Evolutionary conservation across 2,888 invertebrate species (phyloP).

Genomic region (Frankliniella intonsa): DNA sequence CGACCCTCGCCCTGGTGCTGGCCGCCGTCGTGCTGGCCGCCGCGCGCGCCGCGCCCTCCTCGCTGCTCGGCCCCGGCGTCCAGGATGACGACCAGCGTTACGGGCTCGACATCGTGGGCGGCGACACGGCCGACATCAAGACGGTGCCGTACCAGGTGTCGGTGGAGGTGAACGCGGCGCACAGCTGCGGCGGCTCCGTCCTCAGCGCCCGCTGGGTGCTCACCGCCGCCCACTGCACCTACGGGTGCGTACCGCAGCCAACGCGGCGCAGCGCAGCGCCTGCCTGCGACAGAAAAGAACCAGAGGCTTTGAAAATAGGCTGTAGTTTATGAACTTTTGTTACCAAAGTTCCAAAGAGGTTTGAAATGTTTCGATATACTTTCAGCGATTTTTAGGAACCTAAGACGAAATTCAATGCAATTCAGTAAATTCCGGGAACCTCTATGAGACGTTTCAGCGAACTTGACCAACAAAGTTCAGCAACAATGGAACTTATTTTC

Average conservation of each 20-base stretch:
- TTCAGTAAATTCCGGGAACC: no score
- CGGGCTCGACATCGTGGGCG: neutral
- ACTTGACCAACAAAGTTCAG: no score
- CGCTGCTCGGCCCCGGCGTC: neutral
- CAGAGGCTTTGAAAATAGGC: no score
- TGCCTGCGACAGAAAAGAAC: neutral
- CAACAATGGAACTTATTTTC: no score
- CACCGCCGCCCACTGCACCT: neutral
- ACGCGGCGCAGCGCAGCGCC: neutral
- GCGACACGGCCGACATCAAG: slow-evolving; percentile 1
- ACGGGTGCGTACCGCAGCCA: neutral
- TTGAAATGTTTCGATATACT: no score
- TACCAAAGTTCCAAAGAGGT: no score
- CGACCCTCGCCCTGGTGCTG: no score
- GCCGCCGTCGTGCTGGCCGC: no score
- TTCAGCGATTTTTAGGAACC: no score
- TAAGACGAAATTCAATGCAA: no score
- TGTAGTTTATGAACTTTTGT: no score
- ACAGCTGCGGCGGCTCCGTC: neutral
- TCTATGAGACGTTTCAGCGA: no score
- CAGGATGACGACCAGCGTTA: neutral
- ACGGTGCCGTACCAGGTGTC: slow-evolving; percentile 3
- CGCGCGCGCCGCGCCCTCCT: neutral
- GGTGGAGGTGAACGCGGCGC: neutral
- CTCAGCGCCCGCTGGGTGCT: neutral